Evolutionary conservation across 2,888 invertebrate species (phyloP).

Genomic region (Campoplex capitator): DNA sequence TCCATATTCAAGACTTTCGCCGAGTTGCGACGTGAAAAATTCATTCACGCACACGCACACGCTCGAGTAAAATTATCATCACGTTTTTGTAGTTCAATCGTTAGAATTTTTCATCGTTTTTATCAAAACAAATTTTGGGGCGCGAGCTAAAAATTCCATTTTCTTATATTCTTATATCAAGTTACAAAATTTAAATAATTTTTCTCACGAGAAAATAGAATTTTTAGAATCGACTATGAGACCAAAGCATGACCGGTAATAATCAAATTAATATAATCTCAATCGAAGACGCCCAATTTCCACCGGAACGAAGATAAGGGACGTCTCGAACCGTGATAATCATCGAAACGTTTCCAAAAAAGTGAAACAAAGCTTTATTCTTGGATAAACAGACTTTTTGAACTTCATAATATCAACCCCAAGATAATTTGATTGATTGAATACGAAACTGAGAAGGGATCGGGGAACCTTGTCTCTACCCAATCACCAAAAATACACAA

Average conservation of each 20-base stretch:
- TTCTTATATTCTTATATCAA: background rate
- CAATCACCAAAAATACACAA: too few species aligned
- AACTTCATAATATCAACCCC: too few species aligned
- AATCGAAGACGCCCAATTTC: too few species aligned
- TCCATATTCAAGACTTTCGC: conserved; percentile 57
- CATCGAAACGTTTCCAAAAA: too few species aligned
- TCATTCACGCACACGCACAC: background rate
- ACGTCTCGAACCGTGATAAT: too few species aligned
- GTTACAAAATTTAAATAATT: background rate
- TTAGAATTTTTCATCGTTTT: background rate
- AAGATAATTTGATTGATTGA: too few species aligned
- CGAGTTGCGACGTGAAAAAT: conserved; percentile 16
- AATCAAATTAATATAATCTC: too few species aligned
- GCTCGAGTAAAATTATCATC: background rate
- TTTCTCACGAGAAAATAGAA: background rate
- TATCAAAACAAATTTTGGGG: background rate
- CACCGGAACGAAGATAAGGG: too few species aligned
- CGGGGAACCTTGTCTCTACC: too few species aligned
- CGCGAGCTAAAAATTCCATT: background rate
- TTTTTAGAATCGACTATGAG: background rate
- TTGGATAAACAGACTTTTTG: too few species aligned
- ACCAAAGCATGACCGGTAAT: too few species aligned
- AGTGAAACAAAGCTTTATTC: background rate
- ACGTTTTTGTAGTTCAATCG: background rate
- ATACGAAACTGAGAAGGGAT: too few species aligned